Base-by-base conservation (phyloP, 2,113 vertebrate species). In the Morphnarchus princeps region DNA sequence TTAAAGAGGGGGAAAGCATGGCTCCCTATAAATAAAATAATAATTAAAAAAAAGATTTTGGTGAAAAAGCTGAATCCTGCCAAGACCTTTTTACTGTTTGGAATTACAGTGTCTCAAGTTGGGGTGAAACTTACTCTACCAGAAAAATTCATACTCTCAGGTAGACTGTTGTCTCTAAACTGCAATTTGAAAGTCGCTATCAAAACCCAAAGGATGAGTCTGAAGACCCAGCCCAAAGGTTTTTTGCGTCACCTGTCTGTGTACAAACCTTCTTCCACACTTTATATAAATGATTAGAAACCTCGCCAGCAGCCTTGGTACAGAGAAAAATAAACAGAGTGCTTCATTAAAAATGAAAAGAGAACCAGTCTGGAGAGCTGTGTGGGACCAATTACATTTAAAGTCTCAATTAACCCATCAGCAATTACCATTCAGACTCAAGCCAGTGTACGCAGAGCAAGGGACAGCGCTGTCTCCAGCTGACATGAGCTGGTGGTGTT, bases 211-310 rank as follows among this genome's bases (percentile, higher is more conserved):
- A 89, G 91, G 96, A 84, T 88, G 86, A 93, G 90, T 67, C 82
- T 73, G 63, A 61, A 67, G 94, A 93, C 93, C 54, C 96, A 96
- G n/a, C 87, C 96, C 70, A 20, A 52, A 88, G 94, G 93, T 72
- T 94, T 95, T 92, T 82, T 70, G 77, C 59, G 47, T 89, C 91
- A 94, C 93, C 91, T 94, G 80, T 97, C 86, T 73, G 80, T 93
- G 98, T 99, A 99, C 99, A 98, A 98, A 99, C 99, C 99, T 99
- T 99, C 98, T 99, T 99, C 99, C 99, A 99, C 79, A 99, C 99
- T 99, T 99, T 99, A 98, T 98, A 99, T 97, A 99, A 98, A 97
- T 98, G 98, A 96, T 97, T 98, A 97, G 98, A 97, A 84, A 97
- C 98, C 72, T 99, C 98, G 71, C 98, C 98, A 98, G 99, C 87